Conservation (phyloP, 2,797 vertebrate species). For the Crenichthys baileyi region DNA sequence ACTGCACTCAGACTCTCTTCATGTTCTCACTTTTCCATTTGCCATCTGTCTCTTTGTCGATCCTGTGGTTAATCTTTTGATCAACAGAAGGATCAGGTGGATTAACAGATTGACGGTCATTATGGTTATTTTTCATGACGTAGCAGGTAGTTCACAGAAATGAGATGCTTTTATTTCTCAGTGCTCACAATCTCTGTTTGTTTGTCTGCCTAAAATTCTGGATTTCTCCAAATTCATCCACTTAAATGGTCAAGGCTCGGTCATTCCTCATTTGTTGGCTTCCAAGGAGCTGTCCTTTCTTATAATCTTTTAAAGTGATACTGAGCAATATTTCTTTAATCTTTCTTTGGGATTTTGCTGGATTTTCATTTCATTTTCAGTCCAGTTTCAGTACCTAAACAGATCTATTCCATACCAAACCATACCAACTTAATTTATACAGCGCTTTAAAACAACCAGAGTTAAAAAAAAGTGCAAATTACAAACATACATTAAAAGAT, state of each 20-base stretch:
- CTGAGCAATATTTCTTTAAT: background rate
- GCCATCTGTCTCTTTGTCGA: slow-evolving; percentile 7
- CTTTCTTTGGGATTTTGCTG: background rate
- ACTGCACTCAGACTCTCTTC: slow-evolving; percentile 45
- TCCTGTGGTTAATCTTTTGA: slow-evolving; percentile 7
- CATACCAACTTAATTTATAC: too few species aligned
- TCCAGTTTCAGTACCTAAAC: background rate
- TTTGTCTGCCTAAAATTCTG: background rate
- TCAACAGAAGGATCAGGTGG: slow-evolving; percentile 2
- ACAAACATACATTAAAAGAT: too few species aligned
- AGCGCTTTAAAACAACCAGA: too few species aligned
- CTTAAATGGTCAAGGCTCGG: background rate
- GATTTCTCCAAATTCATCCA: background rate
- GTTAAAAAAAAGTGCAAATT: too few species aligned
- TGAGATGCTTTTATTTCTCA: background rate
- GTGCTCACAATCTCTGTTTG: background rate
- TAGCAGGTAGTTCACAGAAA: slow-evolving; percentile 2
- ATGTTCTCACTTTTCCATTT: slow-evolving; percentile 9
- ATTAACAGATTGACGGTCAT: slow-evolving; percentile 2
- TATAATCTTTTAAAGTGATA: background rate
- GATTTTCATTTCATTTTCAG: background rate
- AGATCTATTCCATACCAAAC: background rate
- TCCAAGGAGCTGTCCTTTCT: background rate
- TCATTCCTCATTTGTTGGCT: background rate
- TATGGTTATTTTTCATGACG: slow-evolving; percentile 9